Evolutionary conservation across 2,113 vertebrate genomes (phyloP), one percentile per base, ranked within the genome.

Genomic region (Xerus inauris): DNA sequence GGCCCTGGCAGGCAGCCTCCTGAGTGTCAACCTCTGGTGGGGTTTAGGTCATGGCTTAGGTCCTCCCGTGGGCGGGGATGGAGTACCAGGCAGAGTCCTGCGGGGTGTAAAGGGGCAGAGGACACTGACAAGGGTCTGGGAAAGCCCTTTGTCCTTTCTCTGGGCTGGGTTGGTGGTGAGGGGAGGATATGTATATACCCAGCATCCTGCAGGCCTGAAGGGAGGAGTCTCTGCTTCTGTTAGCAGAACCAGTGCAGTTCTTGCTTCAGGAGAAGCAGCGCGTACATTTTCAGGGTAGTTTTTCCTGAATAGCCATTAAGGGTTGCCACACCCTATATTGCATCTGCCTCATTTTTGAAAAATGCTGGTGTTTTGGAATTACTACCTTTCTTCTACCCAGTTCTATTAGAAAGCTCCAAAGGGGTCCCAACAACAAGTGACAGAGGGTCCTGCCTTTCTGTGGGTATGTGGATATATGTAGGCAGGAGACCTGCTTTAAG

Each of bases 201-300:
- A 5, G 2, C 35, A 47, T 9, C 19, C 19, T 6, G 10, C 38
- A 59, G 3, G 22, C 59, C 9, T 76, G 69, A 76, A 88, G 72
- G 40, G 51, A 28, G 38, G 12, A 32, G 24, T 57, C 38, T 32
- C 28, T 17, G 59, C 19, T 5, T 42, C 14, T 42, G 38, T 51
- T 17, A 0, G 57, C 19, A 10, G 75, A 42, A 30, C 51, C 1
- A 1, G 14, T 42, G 28, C 3, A 30, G 3, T 28, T 62, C 62
- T 40, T 6, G 1, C 0, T 22, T 49, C 20, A 2, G 71, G 32
- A 51, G 57, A 2, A 1, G 4, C 1, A 3, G 35, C n/a, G 13
- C 47, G 32, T 28, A 2, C 0, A 0, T 19, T 11, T 49, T 16
- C 14, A 26, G 7, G 9, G 2, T 4, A 0, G 6, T 4, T 35